A percentile compares a stretch with the other conserved stretches of the same genome.
Evolutionary conservation across 2,888 invertebrate species (phyloP).

Genomic region (Erpobdella octoculata): DNA sequence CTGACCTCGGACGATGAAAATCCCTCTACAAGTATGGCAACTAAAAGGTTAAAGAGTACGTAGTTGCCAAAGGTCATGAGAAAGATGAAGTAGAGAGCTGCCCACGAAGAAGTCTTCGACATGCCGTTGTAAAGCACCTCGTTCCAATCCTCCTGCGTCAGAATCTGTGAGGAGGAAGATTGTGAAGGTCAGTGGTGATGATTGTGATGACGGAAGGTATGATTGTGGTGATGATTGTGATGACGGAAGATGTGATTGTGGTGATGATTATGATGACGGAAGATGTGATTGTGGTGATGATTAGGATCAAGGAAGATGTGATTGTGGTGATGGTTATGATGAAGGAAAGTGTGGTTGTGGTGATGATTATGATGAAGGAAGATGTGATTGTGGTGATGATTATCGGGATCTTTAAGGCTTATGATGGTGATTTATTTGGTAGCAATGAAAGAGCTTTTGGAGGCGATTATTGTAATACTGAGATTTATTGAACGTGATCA

Average conservation of each 20-base stretch:
- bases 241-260: background rate
- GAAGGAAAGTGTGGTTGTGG: background rate
- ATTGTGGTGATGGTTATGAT: background rate
- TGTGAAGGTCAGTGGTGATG: background rate
- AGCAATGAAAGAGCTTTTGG: too few species aligned
- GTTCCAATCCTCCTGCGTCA: conserved; percentile 99
- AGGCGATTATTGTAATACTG: too few species aligned
- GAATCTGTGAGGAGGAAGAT: conserved; percentile 63
- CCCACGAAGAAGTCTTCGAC: conserved; percentile 99
- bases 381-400: background rate
- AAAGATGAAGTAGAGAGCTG: conserved; percentile 96
- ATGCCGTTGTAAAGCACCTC: conserved; percentile 98
- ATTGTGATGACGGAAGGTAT: background rate
- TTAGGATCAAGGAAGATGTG: background rate
- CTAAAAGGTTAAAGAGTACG: conserved; percentile 95
- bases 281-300: background rate
- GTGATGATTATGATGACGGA: background rate
- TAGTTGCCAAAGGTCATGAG: conserved; percentile 99
- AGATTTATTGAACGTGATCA: too few species aligned
- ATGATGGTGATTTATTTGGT: too few species aligned
- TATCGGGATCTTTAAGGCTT: background rate
- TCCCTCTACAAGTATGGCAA: conserved; percentile 98
- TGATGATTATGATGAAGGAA: background rate
- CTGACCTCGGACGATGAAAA: conserved; percentile 62
- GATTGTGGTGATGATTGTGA: background rate